These are phyloP conservation scores for Aphrophora alni DNA, from an alignment of 2,888 invertebrate genomes.

Conservation along the genomic window DNA sequence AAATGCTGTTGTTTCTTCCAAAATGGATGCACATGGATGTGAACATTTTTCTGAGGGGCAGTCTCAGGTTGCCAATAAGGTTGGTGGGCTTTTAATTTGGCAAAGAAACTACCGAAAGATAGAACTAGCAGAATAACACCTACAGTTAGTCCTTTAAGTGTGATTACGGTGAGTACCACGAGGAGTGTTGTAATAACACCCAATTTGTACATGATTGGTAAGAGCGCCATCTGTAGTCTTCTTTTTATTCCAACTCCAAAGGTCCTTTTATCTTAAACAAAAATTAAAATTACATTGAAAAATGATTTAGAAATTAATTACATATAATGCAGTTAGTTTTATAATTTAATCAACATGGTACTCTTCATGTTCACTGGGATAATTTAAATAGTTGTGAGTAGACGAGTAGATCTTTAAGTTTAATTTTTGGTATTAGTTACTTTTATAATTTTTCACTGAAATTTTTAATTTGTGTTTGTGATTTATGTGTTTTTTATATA, in stretches of 20 bases:
- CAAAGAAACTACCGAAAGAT: constrained; percentile 42
- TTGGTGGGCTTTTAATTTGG: constrained; percentile 42
- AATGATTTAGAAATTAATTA: no score
- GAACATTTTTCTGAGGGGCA: constrained; percentile 42
- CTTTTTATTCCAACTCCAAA: constrained; percentile 75
- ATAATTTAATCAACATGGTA: no score
- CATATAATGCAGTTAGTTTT: no score
- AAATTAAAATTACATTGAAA: no score
- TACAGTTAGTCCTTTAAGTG: constrained; percentile 75
- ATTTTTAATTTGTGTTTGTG: no score
- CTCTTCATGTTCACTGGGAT: no score
- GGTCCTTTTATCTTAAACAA: constrained; percentile 66
- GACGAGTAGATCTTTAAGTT: no score
- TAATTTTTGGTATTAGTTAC: no score
- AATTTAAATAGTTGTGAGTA: no score
- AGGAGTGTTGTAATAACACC: constrained; percentile 77
- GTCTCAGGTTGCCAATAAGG: not conserved
- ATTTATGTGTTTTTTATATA: no score
- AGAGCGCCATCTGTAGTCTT: constrained; percentile 71
- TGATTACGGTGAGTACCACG: constrained; percentile 72
- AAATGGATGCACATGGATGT: constrained; percentile 47
- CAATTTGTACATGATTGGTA: constrained; percentile 77
- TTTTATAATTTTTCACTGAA: no score
- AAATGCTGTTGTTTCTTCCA: constrained; percentile 6
- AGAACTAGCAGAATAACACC: constrained; percentile 61